A percentile compares a stretch with the other conserved stretches of the same genome.
phyloP scores from a whole-genome alignment of 2,797 vertebrate genomes.

The Tokudaia muenninki region DNA sequence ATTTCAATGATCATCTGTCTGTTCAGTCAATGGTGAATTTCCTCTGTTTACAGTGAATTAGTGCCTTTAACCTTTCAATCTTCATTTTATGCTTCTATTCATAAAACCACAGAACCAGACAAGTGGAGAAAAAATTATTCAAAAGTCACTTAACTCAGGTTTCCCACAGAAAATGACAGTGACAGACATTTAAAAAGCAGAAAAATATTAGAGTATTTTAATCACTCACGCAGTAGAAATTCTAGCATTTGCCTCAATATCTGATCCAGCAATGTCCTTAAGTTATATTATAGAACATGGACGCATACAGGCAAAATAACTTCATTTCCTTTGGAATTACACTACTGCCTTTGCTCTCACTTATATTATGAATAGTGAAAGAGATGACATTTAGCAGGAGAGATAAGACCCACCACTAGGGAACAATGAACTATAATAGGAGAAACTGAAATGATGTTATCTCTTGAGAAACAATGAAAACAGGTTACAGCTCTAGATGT shows the following conservation, averaged over 20 bases:
- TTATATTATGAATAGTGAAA: conserved; percentile 19
- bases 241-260: conserved; percentile 30
- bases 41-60: conserved; percentile 48
- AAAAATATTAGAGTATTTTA: conserved; percentile 28
- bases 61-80: conserved; percentile 69
- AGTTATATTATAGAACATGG: not conserved
- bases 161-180: conserved; percentile 34
- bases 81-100: conserved; percentile 63
- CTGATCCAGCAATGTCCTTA: not conserved
- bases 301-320: not conserved
- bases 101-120: conserved; percentile 15
- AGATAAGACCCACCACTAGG: conserved; percentile 33
- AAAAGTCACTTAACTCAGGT: conserved; percentile 58
- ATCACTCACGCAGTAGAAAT: not conserved
- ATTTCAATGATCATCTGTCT: not conserved
- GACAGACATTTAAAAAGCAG: conserved; percentile 24
- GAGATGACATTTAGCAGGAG: conserved; percentile 57
- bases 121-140: conserved; percentile 45
- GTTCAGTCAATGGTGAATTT: not conserved
- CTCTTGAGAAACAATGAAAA: conserved; percentile 53
- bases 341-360: not conserved
- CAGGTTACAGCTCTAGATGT: not conserved
- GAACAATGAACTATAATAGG: conserved; percentile 55
- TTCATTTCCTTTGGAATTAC: conserved; percentile 47
- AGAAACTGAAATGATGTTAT: conserved; percentile 44